A percentile compares a stretch with the other conserved stretches of the same genome.
Conservation (phyloP, 2,797 vertebrate species). For the Catostomus latipinnis region DNA sequence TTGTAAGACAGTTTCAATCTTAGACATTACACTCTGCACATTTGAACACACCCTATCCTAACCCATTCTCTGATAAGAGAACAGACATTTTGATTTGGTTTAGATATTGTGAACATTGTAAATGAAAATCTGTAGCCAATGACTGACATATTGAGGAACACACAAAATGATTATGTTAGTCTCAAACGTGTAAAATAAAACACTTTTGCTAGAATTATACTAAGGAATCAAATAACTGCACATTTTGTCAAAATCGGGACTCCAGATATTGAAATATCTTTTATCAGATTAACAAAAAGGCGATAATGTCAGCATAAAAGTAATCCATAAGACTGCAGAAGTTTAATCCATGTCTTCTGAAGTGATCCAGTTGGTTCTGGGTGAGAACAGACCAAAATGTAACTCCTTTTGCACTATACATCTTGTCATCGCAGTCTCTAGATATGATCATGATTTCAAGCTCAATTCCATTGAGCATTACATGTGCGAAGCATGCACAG, state of each 20-base stretch:
- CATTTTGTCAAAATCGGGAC: not conserved
- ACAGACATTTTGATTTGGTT: constrained; percentile 11
- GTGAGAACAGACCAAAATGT: no score
- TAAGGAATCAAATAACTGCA: not conserved
- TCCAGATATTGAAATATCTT: no score
- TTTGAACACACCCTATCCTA: constrained; percentile 34
- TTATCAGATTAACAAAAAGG: no score
- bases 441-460: no score
- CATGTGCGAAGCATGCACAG: no score
- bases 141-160: constrained; percentile 14
- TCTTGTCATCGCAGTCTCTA: no score
- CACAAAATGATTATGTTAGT: not conserved
- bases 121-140: constrained; percentile 22
- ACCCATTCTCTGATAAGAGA: constrained; percentile 38
- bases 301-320: no score
- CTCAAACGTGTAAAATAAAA: not conserved
- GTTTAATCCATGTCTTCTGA: no score
- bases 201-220: not conserved
- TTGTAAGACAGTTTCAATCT: constrained; percentile 36
- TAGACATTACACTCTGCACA: constrained; percentile 36
- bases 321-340: no score
- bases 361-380: no score
- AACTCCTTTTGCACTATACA: no score
- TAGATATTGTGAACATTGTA: not conserved
- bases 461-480: no score